Conservation (phyloP, 2,797 vertebrate species). For the Cossypha dichroa region DNA sequence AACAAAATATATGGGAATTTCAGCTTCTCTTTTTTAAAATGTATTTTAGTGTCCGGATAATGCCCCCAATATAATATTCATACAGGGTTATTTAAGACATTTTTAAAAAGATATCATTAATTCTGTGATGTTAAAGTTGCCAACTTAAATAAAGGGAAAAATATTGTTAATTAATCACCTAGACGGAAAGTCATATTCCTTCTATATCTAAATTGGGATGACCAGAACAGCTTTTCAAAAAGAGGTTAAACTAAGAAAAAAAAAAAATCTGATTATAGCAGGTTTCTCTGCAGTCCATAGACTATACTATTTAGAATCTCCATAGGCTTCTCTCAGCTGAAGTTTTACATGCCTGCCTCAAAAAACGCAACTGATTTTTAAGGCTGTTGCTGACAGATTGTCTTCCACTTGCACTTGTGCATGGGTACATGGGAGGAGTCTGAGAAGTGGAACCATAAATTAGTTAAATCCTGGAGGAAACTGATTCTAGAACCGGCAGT, state of each 20-base stretch:
- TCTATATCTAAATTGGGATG: neutral
- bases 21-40: neutral
- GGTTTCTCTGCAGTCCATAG: neutral
- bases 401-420: neutral
- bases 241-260: neutral
- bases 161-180: neutral
- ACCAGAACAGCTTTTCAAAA: neutral
- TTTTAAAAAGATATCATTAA: accelerated
- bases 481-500: neutral
- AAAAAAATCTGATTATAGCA: neutral
- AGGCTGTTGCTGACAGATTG: neutral
- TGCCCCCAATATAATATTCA: neutral
- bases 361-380: neutral
- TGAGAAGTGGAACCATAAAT: neutral
- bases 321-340: neutral
- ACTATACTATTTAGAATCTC: neutral
- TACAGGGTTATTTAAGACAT: neutral
- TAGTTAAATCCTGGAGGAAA: neutral
- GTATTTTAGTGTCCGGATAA: neutral
- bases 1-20: neutral
- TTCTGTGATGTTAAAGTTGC: neutral
- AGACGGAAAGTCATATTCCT: neutral
- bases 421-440: neutral
- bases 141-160: neutral
- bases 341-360: neutral